Evolutionary conservation across 2,888 invertebrate genomes (phyloP).

Genomic region (Masnerella sp.): DNA sequence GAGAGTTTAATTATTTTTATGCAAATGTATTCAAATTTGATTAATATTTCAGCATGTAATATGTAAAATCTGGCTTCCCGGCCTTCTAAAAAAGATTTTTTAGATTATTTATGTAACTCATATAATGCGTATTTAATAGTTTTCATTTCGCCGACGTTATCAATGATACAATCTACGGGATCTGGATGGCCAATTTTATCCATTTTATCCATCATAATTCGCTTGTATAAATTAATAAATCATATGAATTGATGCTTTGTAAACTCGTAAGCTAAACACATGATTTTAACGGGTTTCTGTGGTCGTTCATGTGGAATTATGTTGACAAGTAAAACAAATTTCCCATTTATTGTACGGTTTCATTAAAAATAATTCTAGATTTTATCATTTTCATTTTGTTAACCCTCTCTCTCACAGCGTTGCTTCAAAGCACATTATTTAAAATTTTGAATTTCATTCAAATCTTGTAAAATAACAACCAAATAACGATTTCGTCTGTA

Average conservation of each 20-base stretch:
- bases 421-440: no score
- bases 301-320: no score
- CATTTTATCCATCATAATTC: slow-evolving; percentile 18
- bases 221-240: slow-evolving; percentile 32
- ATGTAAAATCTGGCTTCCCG: slow-evolving; percentile 26
- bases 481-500: no score
- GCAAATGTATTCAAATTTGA: slow-evolving; percentile 46
- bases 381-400: no score
- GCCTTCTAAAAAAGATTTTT: slow-evolving; percentile 13
- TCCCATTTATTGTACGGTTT: no score
- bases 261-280: slow-evolving; percentile 1
- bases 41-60: slow-evolving; percentile 28
- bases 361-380: no score
- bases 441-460: no score
- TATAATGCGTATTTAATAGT: slow-evolving; percentile 34
- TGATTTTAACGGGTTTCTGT: no score
- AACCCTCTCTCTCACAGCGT: no score
- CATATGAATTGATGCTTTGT: slow-evolving; percentile 7
- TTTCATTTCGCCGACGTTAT: slow-evolving; percentile 34
- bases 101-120: slow-evolving; percentile 27
- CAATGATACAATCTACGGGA: slow-evolving; percentile 30
- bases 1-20: slow-evolving; percentile 42
- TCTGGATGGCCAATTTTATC: slow-evolving; percentile 26
- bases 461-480: no score
- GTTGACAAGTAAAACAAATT: no score